phyloP scores from a whole-genome alignment of 2,113 vertebrate species.

The Phrynosoma blainvillii region DNA sequence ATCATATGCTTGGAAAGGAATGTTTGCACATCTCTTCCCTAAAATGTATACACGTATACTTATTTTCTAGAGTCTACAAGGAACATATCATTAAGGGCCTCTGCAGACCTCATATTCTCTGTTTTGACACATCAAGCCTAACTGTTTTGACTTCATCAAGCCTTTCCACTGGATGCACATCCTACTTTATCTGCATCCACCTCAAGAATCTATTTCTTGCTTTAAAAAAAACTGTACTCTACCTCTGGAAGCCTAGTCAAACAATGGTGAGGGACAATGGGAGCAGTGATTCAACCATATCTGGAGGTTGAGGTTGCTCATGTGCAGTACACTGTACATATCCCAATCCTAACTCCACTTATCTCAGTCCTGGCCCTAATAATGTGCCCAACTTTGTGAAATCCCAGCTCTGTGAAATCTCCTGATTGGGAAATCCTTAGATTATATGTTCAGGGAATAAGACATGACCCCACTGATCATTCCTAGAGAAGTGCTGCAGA shows the following conservation, averaged over 20 bases:
- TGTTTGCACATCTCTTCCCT: background rate
- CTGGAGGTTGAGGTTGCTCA: too few relatives aligned
- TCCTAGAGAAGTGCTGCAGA: fast-evolving
- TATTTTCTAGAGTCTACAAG: background rate
- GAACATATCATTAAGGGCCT: too few relatives aligned
- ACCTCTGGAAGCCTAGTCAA: background rate
- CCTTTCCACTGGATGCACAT: too few relatives aligned
- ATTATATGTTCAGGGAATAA: background rate
- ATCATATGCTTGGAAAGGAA: background rate
- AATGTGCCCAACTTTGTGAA: too few relatives aligned
- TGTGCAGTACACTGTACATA: too few relatives aligned
- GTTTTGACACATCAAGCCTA: background rate
- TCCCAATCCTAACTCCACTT: background rate
- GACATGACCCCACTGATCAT: background rate
- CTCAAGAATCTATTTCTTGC: background rate
- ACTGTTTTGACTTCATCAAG: background rate
- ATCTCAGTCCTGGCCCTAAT: background rate
- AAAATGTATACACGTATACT: background rate
- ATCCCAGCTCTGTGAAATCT: background rate
- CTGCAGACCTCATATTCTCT: background rate
- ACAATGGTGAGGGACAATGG: too few relatives aligned
- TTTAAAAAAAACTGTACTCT: background rate
- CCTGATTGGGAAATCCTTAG: background rate
- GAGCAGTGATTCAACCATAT: too few relatives aligned
- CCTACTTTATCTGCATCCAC: background rate